These are phyloP conservation scores for Pachycephala philippinensis DNA, from an alignment of 2,113 vertebrate genomes.

Conservation along the genomic window DNA sequence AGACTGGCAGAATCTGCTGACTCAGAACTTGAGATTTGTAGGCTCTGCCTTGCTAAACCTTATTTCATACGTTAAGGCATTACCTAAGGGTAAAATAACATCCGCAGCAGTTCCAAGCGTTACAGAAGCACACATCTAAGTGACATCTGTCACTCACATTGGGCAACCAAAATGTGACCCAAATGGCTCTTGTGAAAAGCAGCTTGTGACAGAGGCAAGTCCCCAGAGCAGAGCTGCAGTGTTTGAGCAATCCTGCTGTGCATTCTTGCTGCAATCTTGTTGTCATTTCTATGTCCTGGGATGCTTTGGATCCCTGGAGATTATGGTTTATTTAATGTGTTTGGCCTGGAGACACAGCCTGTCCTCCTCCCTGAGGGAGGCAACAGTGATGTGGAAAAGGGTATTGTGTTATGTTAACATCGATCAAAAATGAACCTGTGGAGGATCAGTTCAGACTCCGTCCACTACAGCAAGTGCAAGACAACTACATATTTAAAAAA, in stretches of 20 bases:
- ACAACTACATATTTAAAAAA: neutral
- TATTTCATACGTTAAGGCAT: neutral
- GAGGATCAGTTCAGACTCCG: neutral
- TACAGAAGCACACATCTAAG: neutral
- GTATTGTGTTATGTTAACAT: rapidly evolving
- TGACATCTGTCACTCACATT: neutral
- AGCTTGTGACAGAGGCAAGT: neutral
- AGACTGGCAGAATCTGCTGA: neutral
- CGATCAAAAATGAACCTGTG: neutral
- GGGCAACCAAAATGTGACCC: neutral
- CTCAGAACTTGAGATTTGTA: neutral
- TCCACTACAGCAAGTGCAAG: neutral
- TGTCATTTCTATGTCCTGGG: neutral
- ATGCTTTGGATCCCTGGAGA: neutral
- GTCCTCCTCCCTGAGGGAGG: neutral
- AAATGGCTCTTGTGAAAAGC: neutral
- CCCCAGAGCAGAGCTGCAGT: neutral
- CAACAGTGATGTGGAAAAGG: neutral
- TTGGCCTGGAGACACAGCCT: neutral
- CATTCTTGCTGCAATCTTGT: neutral
- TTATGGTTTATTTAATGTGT: neutral
- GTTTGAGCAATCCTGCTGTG: neutral
- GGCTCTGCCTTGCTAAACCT: neutral
- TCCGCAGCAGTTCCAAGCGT: neutral
- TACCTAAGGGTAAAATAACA: neutral